Base-by-base conservation (phyloP, 2,113 vertebrate species). In the Ia io region DNA sequence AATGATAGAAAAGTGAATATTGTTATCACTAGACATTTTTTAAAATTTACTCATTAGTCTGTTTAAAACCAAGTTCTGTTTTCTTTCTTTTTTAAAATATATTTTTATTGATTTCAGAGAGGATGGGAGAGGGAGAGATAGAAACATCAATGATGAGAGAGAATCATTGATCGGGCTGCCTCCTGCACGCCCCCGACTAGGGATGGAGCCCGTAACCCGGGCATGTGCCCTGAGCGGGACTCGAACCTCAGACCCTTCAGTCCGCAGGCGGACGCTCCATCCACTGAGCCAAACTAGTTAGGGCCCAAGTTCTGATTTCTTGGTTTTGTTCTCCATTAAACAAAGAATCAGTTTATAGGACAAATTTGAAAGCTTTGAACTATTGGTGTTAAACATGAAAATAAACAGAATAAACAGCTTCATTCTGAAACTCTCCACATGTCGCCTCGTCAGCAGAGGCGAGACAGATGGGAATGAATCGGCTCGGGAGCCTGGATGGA, bases 1-100 rank as follows among this genome's bases (percentile, higher is more conserved):
- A 95, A 67, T 14, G 22, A 49, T 0, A 87, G 49, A 32, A 59
- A 96, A 86, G 23, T 82, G 2, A 1, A 22, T 35, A 79, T 77
- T 51, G 13, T 32, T 87, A 42, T 35, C 49, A 76, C 23, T 40
- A 14, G 44, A 35, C 22, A 5, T 44, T 84, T 88, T 74, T 76
- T 16, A 23, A 49, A 56, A 83, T 35, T 6, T 56, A 53, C 4
- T 17, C 30, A 28, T 69, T 12, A 51, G 5, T 65, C 32, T 59
- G 84, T 73, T 80, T 78, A 22, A 53, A 84, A 77, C 59, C 25
- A 93, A 80, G n/a, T 59, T 95, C 51, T 93, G 76, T 35, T 70
- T 84, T 86, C 23, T 87, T 42, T 22, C 53, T 56, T 23, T 25
- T 59, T 59, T 9, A 25, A 23, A 25, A 59, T 59, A 59, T 59